Base-by-base conservation (phyloP, 2,888 invertebrate species). In the Plagodis dolabraria region DNA sequence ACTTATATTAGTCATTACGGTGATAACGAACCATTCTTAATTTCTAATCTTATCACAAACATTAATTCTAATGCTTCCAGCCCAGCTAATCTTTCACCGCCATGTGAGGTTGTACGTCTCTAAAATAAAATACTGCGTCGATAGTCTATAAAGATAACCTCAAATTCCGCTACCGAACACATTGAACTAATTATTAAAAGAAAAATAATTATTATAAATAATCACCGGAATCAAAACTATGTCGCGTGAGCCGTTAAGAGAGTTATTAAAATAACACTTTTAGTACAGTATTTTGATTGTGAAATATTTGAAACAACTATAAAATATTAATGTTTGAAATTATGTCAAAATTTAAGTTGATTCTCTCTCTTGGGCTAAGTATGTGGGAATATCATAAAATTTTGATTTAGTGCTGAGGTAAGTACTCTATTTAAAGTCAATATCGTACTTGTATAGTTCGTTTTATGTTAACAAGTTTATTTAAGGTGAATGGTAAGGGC, bases 101-200 rank as follows among this genome's bases (percentile, higher is more conserved):
- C 80, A 79, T 81, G 82, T 80, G 82, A 75, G 79, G 80, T 69
- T 77, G 77, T 77, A 77, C 77, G 68, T 70, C 74, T 64, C 65
- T 69, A 69, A 63, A 65, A 70, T 83, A 79, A 86, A 78, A 77
- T 84, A 86, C 71, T 72, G 68, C 79, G 77, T 57, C 72, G 90
- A 90, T 91, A 79, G 79, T 72, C 87, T 79, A 86, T 90, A 88
- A 89, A 91, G 91, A 91, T 91, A 87, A 79, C 49, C 22, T 59
- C 58, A 60, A 78, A 86, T 82, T 79, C 83, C 82, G 83, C 87
- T 83, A 86, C 88, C 77, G 83, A 82, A 83, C 86, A 85, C 84
- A 79, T 83, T 76, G 74, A 75, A 68, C 83, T 87, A 87, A 89
- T 89, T 89, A 89, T 88, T 88, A 86, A 86, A 87, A 67, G 80